Evolutionary conservation across 2,113 vertebrate species (phyloP), one percentile per base, ranked within the genome.

Genomic region (Oenanthe oenanthe): DNA sequence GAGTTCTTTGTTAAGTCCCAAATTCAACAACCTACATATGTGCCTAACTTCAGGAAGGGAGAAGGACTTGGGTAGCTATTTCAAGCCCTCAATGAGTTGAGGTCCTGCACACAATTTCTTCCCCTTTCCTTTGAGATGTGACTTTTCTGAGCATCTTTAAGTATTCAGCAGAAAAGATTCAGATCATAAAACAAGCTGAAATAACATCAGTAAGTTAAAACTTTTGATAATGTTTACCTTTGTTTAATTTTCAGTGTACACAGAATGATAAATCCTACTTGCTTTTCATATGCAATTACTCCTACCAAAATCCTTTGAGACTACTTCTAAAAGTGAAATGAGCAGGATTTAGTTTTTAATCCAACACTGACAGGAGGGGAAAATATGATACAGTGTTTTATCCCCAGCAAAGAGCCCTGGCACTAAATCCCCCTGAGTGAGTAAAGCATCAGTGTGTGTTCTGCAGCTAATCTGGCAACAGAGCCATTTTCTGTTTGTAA

Each of bases 281-380:
- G 15, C 17, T 91, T 86, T 94, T 93, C 57, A 68, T 68, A 74
- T 78, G 82, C 53, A 90, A 85, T 74, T 94, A 88, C 85, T 92
- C n/a, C 76, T 53, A 72, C 38, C 43, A 73, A 95, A 89, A 87
- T 66, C 78, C 78, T 80, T 74, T 70, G 65, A 82, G 85, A 94
- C 87, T 81, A 88, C 77, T 95, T 83, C 85, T 90, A 65, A 95
- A 83, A 94, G 60, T 31, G 86, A 94, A 95, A 80, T 2, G 2
- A 94, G 67, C 63, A 83, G 75, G 78, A 92, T 97, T 96, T 96
- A 77, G 31, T 58, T 85, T 62, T 84, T 86, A 91, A 92, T 92
- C 75, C 88, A 95, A 71, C 40, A 42, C 8, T 2, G 1, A 67
- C 60, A 95, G 65, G 53, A 93, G 67, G 4, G 15, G 48, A 63